Evolutionary conservation across 2,797 vertebrate genomes (phyloP), one percentile per base, ranked within the genome.

Genomic region (Distichodus sexfasciatus): DNA sequence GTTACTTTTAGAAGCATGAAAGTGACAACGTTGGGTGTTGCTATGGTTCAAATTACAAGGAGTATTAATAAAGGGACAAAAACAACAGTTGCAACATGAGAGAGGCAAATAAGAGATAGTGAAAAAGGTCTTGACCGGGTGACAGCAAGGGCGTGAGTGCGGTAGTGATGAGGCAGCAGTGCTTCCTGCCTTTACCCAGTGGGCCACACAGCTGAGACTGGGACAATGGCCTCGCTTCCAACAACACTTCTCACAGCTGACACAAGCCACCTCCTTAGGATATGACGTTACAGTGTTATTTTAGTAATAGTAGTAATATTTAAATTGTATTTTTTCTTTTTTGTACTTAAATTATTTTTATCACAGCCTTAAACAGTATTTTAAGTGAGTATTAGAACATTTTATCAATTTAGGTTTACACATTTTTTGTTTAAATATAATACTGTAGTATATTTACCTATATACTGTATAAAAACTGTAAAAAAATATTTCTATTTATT

Each of bases 171-270:
- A 72, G 71, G 72, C 69, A 69, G 33, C 35, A 24, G 54, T 6
- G 68, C 50, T 84, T 82, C 80, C 80, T 81, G 82, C 41, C 19
- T 64, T 79, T 82, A 72, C 80, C 80, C 80, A 76, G 74, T 54
- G 77, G 79, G 76, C 63, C 31, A 71, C 66, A 35, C n/a, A 63
- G 60, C 41, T 62, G 59, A 40, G 55, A 44, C 33, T 66, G 24
- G 62, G 46, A 74, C 59, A 41, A 35, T 46, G 46, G 15, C 46
- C 60, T 61, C 63, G 68, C 51, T 73, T 60, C 29, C 61, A 73
- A 43, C 48, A 41, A 28, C 23, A 14, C 47, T 31, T 24, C 41
- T 57, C 35, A 40, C 44, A 67, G 65, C 65, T 64, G 65, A n/a
- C 3, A 33, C 29, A 21, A 62, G 50, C 29, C 38, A 36, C 6